Base-by-base conservation (phyloP, 2,888 invertebrate genomes). In the Leucozona laternaria region DNA sequence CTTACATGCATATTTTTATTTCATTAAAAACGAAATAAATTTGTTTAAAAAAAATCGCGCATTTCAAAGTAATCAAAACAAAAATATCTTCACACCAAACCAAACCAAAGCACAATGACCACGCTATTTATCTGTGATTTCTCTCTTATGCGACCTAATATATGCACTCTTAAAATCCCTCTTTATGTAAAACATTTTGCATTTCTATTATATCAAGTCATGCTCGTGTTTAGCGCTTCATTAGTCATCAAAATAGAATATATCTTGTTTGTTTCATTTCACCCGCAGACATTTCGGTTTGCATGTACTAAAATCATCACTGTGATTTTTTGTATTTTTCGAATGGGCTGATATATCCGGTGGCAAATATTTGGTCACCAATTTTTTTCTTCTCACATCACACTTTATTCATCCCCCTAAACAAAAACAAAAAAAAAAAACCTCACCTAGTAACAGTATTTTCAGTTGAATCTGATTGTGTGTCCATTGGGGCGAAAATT, bases 361-460 rank as follows among this genome's bases (percentile, higher is more conserved):
- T 77, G 72, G 55, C 45, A 77, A 80, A 80, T 73, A 80, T 58
- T 77, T 85, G 60, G 80, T 85, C 80, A 77, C 58, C 72, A 22
- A 37, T 58, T 40, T 60, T 60, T 13, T 31, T 31, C 8, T 5
- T 31, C 31, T 20, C 20, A 20, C 25, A 25, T 17, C n/a, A 6
- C 15, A 13, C 43, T n/a, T n/a, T 31, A 45, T 45, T 37, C 37
- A 37, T 25, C 31, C 37, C 28, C 60, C 7, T 50, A 20, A 22
- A 17, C 15, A 34, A 40, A 20, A 28, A 64, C 11, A 31, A 28
- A 28, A 64, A 15, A 40, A 0, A 40, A 34, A 37, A 53, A 15
- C 37, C 20, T 68, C 53, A 28, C 37, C 25, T 70, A 22, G 79
- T 62, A 70, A 73, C 79, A 64, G 45, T 17, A 25, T 48, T 45